phyloP scores from a whole-genome alignment of 2,888 invertebrate species.

The Ethmia dodecea region DNA sequence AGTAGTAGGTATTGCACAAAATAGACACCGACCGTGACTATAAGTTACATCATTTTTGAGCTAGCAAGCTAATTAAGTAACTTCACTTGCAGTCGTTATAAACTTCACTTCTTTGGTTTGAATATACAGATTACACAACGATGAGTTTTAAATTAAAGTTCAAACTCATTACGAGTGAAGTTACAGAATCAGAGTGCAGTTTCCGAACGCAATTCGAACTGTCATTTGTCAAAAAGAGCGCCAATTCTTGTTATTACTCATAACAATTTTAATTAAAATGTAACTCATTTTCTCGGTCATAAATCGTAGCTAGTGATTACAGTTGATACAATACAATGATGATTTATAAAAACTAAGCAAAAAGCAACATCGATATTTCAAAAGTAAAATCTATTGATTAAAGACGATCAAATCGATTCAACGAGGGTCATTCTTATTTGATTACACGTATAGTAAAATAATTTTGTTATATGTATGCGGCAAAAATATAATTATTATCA shows the following conservation, averaged over 20 bases:
- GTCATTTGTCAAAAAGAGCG: no score
- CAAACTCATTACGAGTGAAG: no score
- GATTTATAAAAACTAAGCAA: neutral
- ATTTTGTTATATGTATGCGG: slow-evolving; percentile 28
- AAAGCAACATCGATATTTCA: slow-evolving; percentile 5
- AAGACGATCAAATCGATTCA: neutral
- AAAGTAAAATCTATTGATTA: no score
- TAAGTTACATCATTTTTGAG: slow-evolving; percentile 25
- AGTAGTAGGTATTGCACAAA: slow-evolving; percentile 51
- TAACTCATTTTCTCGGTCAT: slow-evolving; percentile 22
- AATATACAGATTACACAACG: no score
- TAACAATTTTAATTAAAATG: slow-evolving; percentile 16
- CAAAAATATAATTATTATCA: slow-evolving; percentile 38
- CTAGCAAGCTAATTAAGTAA: no score
- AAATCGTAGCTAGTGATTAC: slow-evolving; percentile 17
- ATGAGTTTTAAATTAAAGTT: no score
- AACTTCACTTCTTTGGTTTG: no score
- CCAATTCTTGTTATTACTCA: no score
- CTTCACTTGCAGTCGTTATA: no score
- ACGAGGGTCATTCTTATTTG: neutral
- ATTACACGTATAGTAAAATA: slow-evolving; percentile 26
- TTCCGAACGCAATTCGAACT: no score
- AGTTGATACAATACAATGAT: slow-evolving; percentile 2
- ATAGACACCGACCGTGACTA: slow-evolving; percentile 54
- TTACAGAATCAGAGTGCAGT: no score